Conservation (phyloP, 2,113 vertebrate genomes). For the Desmodus rotundus region DNA sequence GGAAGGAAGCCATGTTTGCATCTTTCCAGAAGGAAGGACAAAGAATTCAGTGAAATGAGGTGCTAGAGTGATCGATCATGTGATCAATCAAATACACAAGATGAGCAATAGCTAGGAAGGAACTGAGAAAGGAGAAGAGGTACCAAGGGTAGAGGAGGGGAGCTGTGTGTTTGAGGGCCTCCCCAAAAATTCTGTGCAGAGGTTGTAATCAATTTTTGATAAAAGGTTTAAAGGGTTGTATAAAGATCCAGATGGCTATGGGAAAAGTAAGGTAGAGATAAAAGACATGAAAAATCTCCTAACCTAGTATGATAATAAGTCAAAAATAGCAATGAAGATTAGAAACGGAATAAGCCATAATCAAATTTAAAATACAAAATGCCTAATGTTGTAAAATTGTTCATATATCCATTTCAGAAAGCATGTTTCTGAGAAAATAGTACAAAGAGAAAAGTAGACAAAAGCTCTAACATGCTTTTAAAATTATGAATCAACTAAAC, state of each 20-base stretch:
- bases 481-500: neutral
- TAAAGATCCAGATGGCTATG: neutral
- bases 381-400: neutral
- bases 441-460: neutral
- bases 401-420: neutral
- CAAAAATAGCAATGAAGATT: neutral
- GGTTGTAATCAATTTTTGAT: neutral
- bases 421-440: neutral
- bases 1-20: neutral
- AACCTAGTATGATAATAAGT: neutral
- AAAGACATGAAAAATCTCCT: neutral
- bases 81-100: neutral
- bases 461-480: neutral
- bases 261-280: neutral
- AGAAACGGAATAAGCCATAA: neutral
- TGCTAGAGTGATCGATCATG: neutral
- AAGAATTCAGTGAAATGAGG: neutral
- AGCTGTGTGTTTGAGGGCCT: too few relatives aligned
- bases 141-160: neutral
- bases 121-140: neutral
- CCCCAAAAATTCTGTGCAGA: neutral
- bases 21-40: neutral
- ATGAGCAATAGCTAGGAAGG: neutral
- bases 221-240: neutral
- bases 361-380: neutral